Base-by-base conservation (phyloP, 2,113 vertebrate genomes). In the Lutjanus erythropterus region DNA sequence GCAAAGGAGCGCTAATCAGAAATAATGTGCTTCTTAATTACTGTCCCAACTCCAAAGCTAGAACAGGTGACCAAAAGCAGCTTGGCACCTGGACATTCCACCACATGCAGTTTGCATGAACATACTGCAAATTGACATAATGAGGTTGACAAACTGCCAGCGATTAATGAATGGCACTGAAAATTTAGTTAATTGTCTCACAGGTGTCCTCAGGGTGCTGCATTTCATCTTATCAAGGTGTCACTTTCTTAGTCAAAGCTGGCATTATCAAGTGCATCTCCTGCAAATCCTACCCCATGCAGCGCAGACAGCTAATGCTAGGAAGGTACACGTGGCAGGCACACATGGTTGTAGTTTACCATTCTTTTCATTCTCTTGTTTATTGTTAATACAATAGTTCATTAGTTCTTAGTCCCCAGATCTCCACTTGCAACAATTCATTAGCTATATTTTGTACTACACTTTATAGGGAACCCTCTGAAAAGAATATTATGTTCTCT, bases 1-100 rank as follows among this genome's bases (percentile, higher is more conserved):
- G 84, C 68, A 85, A 84, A 87, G 65, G 60, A 83, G 80, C 25
- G 8, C 88, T 90, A 89, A 89, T 90, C 87, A 89, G 83, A 86
- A 93, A 89, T 87, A 90, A 93, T 91, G 88, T 67, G 70, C 75
- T 86, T 72, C 91, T 86, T 88, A 92, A 92, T 90, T 87, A 90
- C 72, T 21, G 62, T 70, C 88, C 72, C 39, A 76, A 87, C 76
- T 78, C 85, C 82, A 84, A 86, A 73, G 83, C 76, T 62, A n/a
- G 55, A 87, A 58, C 90, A 88, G 90, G 86, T 91, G 91, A 92
- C 74, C 83, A 75, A 61, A 73, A 65, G 73, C 78, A 77, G 79
- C 68, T 42, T 58, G 67, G 78, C 87, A 90, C 80, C 80, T 89
- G 90, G 86, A 88, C 78, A 39, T 67, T 55, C 25, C 62, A 81